These are phyloP conservation scores for Gallirallus australis DNA, from an alignment of 2,797 vertebrate genomes.

Conservation along the genomic window DNA sequence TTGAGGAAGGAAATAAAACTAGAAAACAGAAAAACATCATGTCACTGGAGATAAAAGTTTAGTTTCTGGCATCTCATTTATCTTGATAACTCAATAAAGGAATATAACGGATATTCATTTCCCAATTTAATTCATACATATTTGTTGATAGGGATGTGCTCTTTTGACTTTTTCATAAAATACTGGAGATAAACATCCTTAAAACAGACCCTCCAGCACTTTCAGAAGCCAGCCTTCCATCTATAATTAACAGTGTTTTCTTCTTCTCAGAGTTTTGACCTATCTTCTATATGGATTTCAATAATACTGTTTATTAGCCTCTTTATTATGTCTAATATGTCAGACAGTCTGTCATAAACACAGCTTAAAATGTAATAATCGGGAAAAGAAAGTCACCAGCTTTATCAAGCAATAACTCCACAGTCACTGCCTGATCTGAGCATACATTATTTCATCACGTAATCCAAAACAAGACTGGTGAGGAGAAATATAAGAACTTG, in stretches of 20 bases:
- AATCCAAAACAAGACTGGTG: not conserved
- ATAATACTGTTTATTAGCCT: conserved; percentile 10
- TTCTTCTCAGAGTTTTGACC: conserved; percentile 9
- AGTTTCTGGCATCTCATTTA: conserved; percentile 25
- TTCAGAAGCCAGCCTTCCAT: conserved; percentile 3
- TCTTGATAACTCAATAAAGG: not conserved
- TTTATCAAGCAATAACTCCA: not conserved
- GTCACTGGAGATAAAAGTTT: not conserved
- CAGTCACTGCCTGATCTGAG: not conserved
- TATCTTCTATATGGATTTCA: not conserved
- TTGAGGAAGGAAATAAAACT: not conserved
- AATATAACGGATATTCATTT: not conserved
- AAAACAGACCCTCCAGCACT: conserved; percentile 27
- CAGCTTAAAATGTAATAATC: not conserved
- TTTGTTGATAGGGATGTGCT: not conserved
- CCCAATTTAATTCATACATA: not conserved
- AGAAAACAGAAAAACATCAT: conserved; percentile 19
- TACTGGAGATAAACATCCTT: conserved; percentile 44
- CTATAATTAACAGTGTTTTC: conserved; percentile 14
- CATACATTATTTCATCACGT: not conserved
- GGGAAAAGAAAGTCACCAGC: not conserved
- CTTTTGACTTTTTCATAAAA: conserved; percentile 33
- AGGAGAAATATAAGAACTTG: not conserved
- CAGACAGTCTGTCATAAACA: conserved; percentile 21
- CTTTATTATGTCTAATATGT: conserved; percentile 17